Evolutionary conservation across 2,888 invertebrate genomes (phyloP).

Genomic region (Drosophila gaucha): DNA sequence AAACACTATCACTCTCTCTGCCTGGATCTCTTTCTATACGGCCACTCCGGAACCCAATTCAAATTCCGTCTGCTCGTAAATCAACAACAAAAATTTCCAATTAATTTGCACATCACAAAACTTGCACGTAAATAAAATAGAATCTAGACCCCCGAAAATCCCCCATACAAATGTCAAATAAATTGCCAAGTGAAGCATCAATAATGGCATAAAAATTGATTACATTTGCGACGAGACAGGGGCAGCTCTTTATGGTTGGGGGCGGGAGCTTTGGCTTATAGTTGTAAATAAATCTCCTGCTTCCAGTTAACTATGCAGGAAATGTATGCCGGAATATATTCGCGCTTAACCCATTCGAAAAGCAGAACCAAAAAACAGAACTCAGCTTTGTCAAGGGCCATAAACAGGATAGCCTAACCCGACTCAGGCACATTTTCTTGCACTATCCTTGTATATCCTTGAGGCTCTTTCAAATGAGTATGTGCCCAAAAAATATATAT

Average conservation of each 20-base stretch:
- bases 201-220: conserved; percentile 82
- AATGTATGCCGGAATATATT: conserved; percentile 39
- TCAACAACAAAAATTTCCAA: conserved; percentile 70
- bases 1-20: conserved; percentile 1
- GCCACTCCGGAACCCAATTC: conserved; percentile 55
- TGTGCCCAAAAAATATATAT: conserved; percentile 37
- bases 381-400: conserved; percentile 24
- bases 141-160: not conserved
- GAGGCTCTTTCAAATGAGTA: conserved; percentile 51
- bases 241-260: not conserved
- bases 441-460: conserved; percentile 59
- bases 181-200: conserved; percentile 76
- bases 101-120: conserved; percentile 69
- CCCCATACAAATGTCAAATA: conserved; percentile 38
- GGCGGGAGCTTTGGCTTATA: conserved; percentile 5
- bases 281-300: conserved; percentile 54
- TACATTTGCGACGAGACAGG: conserved; percentile 56
- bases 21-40: not conserved
- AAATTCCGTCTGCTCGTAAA: conserved; percentile 51
- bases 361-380: not conserved
- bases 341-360: not conserved
- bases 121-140: conserved; percentile 50
- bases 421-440: conserved; percentile 60
- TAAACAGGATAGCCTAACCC: conserved; percentile 17
- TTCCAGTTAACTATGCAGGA: conserved; percentile 55